A percentile compares a stretch with the other conserved stretches of the same genome.
Conservation (phyloP, 2,888 invertebrate species). For the Standfussiana lucernea region DNA sequence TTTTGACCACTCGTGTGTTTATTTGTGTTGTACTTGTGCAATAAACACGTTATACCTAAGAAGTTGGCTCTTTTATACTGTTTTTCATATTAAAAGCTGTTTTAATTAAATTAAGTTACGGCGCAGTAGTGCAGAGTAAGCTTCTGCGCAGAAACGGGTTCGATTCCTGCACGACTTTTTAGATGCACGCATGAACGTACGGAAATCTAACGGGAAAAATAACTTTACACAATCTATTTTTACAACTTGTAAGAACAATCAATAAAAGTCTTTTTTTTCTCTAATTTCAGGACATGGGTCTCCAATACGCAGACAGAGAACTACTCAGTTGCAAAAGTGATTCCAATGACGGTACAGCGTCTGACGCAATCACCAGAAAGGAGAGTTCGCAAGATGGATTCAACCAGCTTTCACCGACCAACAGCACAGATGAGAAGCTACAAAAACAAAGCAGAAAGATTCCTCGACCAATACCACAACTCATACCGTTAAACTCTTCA, state of each 20-base stretch:
- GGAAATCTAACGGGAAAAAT: too few species aligned
- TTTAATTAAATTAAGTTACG: neutral
- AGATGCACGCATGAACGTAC: neutral
- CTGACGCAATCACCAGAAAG: conserved; percentile 74
- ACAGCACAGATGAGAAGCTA: conserved; percentile 77
- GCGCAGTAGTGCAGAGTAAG: neutral
- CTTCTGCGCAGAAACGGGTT: conserved; percentile 19
- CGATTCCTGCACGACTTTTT: conserved; percentile 15
- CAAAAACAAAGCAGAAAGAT: conserved; percentile 82
- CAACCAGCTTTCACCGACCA: conserved; percentile 74
- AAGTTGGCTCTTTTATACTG: neutral
- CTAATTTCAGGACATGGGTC: conserved; percentile 86
- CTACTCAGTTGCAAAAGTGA: conserved; percentile 85
- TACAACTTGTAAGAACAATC: neutral
- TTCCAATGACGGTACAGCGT: conserved; percentile 82
- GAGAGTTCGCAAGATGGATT: conserved; percentile 75
- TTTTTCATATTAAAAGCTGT: neutral
- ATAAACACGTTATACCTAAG: neutral
- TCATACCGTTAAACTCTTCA: conserved; percentile 92
- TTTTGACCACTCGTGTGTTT: neutral
- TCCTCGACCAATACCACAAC: conserved; percentile 93
- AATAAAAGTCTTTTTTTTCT: conserved; percentile 46
- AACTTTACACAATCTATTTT: neutral
- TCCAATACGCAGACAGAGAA: conserved; percentile 83
- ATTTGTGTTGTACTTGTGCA: neutral